phyloP scores from a whole-genome alignment of 2,888 invertebrate species.

The Drepana falcataria region DNA sequence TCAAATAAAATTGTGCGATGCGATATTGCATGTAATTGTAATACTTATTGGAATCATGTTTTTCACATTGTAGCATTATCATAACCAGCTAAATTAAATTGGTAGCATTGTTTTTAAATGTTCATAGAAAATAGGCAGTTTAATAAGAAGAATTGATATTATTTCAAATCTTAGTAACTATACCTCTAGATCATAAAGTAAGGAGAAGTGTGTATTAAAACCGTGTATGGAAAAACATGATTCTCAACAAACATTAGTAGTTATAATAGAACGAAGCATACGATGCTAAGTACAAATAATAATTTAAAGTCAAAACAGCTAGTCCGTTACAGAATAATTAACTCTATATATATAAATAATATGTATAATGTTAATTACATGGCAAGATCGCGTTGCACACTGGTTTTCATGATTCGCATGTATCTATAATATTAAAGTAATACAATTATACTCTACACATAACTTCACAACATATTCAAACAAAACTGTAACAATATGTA shows the following conservation, averaged over 20 bases:
- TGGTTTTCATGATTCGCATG: slow-evolving; percentile 75
- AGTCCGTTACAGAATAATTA: slow-evolving; percentile 64
- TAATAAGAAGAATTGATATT: not conserved
- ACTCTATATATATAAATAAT: slow-evolving; percentile 22
- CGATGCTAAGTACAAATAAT: slow-evolving; percentile 76
- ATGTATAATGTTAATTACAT: slow-evolving; percentile 37
- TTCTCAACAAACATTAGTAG: slow-evolving; percentile 70
- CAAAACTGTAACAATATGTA: slow-evolving; percentile 76
- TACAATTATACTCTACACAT: slow-evolving; percentile 72
- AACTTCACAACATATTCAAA: slow-evolving; percentile 77
- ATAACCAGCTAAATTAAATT: not conserved
- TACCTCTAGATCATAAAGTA: no score
- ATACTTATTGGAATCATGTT: slow-evolving; percentile 64
- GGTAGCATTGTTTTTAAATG: not conserved
- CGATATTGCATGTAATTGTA: slow-evolving; percentile 58
- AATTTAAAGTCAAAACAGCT: slow-evolving; percentile 69
- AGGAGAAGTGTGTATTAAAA: no score
- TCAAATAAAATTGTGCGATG: slow-evolving; percentile 61
- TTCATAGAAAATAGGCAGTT: not conserved
- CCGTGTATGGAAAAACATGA: slow-evolving; percentile 56
- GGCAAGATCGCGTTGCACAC: slow-evolving; percentile 71
- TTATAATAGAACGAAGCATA: slow-evolving; percentile 71
- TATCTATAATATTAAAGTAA: slow-evolving; percentile 72
- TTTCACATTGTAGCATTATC: slow-evolving; percentile 27
- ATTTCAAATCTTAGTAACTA: not conserved